Conservation (phyloP, 2,888 invertebrate species). For the Venusia cambrica region DNA sequence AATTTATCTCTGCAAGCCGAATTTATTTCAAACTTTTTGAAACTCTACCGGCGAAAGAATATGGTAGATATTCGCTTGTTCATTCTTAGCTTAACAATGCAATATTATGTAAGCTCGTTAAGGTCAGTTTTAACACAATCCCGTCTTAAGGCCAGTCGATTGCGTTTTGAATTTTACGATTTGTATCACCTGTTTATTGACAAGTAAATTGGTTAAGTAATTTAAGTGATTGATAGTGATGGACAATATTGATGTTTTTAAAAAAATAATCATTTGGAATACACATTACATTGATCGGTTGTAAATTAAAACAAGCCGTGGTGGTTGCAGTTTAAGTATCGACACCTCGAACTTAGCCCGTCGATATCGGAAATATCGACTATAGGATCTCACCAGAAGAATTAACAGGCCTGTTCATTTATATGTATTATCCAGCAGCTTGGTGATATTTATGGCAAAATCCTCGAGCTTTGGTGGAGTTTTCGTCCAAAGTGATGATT, state of each 20-base stretch:
- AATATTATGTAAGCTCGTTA: slow-evolving; percentile 26
- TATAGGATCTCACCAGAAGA: no score
- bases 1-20: slow-evolving; percentile 17
- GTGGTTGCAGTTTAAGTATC: no score
- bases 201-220: slow-evolving; percentile 8
- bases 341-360: no score
- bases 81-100: slow-evolving; percentile 17
- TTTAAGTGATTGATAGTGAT: slow-evolving; percentile 5
- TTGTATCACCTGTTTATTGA: slow-evolving; percentile 14
- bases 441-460: no score
- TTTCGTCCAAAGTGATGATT: no score
- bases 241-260: not conserved
- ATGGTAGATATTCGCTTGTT: slow-evolving; percentile 16
- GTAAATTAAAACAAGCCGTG: no score
- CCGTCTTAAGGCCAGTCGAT: slow-evolving; percentile 12
- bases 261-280: not conserved
- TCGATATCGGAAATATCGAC: no score
- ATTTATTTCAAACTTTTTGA: slow-evolving; percentile 8
- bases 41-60: slow-evolving; percentile 4
- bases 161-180: slow-evolving; percentile 8
- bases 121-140: slow-evolving; percentile 25
- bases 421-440: no score
- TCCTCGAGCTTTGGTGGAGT: no score
- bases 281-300: no score
- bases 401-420: no score